These are phyloP conservation scores for Druon quercuslanigerum DNA, from an alignment of 1,140 invertebrate species.

Conservation along the genomic window DNA sequence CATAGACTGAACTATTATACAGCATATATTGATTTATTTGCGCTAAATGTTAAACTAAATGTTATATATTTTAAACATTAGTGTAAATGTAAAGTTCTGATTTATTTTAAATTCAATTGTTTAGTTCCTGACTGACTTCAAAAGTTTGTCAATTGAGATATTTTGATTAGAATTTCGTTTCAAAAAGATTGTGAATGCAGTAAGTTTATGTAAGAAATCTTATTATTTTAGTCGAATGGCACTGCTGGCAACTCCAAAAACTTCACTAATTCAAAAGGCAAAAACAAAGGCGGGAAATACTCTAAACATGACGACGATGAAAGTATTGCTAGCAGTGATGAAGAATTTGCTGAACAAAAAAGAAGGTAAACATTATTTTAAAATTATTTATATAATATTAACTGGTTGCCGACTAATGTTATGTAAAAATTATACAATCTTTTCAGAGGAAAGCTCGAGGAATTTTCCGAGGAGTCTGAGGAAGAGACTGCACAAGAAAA, in stretches of 20 bases:
- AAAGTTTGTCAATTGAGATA: too few species aligned
- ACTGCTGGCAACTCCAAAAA: constrained; percentile 12
- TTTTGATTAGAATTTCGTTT: too few species aligned
- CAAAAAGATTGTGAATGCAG: too few species aligned
- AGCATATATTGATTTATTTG: too few species aligned
- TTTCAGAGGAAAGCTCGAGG: constrained; percentile 39
- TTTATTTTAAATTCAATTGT: too few species aligned
- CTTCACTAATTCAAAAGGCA: constrained; percentile 43
- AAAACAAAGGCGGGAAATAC: constrained; percentile 46
- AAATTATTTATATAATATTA: constrained; percentile 29
- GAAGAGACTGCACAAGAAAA: constrained; percentile 93
- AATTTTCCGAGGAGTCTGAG: constrained; percentile 74
- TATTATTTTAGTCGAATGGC: constrained; percentile 23
- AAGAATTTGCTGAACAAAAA: constrained; percentile 66
- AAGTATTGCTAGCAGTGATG: constrained; percentile 69
- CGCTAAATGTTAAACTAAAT: too few species aligned
- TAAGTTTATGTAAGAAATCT: constrained; percentile 25
- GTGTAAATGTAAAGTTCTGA: too few species aligned
- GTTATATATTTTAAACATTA: too few species aligned
- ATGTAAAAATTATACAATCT: constrained; percentile 31
- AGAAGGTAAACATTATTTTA: constrained; percentile 42
- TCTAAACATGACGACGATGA: constrained; percentile 58
- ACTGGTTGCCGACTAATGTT: neutral
- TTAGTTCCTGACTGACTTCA: too few species aligned
- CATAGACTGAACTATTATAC: too few species aligned